Base-by-base conservation (phyloP, 2,888 invertebrate genomes). In the Lithosia quadra region DNA sequence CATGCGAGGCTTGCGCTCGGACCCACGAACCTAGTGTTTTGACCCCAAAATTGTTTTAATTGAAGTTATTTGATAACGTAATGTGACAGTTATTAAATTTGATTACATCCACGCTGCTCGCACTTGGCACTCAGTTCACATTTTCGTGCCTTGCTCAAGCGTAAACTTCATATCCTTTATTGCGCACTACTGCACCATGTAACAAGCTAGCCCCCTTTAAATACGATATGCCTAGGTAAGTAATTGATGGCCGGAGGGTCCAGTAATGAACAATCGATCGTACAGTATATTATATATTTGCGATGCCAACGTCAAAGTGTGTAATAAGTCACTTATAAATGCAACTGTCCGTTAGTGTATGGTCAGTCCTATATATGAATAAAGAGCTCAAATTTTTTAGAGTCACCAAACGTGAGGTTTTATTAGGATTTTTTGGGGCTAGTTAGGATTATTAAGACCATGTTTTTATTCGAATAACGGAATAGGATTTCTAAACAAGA, bases 251-350 rank as follows among this genome's bases (percentile, higher is more conserved):
- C 28, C 36, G 39, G 3, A 39, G 22, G 43, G 33, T 49, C 22
- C 43, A 43, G 34, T 65, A 65, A 59, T 55, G n/a, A 9, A 43
- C 18, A 18, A 4, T 43, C n/a, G 21, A 2, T 24, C 21, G 15
- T 59, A 18, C 58, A 36, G 53, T 58, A 36, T 49, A 43, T 18
- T 18, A n/a, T 49, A 58, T 68, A 39, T 39, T 57, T 68, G 57
- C 36, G 36, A 18, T 33, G 0, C 55, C 55, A 36, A 21, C 57
- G 39, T 68, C 60, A 64, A 68, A 63, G 64, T 64, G 61, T 65
- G 36, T 36, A 21, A 53, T 60, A 68, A 65, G 56, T 24, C 68
- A 65, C 56, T 68, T 68, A 65, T 60, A 43, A 43, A 39, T 43
- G 33, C 9, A 64, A 65, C 68, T 68, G 64, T 61, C 43, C 56